phyloP scores from a whole-genome alignment of 2,888 invertebrate genomes.

The Congeria kusceri region DNA sequence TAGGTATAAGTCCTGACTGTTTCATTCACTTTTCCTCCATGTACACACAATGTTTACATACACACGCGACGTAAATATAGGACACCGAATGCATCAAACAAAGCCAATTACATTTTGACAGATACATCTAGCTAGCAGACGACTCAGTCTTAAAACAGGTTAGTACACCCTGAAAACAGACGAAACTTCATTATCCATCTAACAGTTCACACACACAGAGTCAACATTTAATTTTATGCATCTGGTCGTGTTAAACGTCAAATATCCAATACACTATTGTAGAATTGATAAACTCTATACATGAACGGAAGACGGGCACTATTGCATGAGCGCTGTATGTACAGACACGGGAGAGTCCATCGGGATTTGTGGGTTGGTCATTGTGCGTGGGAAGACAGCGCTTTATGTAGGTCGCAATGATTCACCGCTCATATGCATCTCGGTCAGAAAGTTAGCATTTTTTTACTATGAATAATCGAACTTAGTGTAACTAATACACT shows the following conservation, averaged over 20 bases:
- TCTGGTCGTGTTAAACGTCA: not conserved
- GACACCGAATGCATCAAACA: slow-evolving; percentile 50
- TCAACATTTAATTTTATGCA: slow-evolving; percentile 3
- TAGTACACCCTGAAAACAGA: no score
- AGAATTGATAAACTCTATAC: not conserved
- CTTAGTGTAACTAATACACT: no score
- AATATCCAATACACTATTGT: slow-evolving; percentile 9
- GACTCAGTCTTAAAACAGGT: not conserved
- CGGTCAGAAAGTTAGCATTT: no score
- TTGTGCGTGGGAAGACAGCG: not conserved
- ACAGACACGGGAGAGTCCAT: slow-evolving; percentile 10
- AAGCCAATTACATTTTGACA: slow-evolving; percentile 37
- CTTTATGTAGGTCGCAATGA: slow-evolving; percentile 1
- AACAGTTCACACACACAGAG: not conserved
- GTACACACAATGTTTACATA: slow-evolving; percentile 64
- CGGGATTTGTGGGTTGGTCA: not conserved
- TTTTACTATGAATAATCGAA: no score
- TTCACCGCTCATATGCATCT: not conserved
- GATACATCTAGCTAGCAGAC: not conserved
- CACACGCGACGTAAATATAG: slow-evolving; percentile 41
- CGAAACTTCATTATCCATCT: not conserved
- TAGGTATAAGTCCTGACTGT: not conserved
- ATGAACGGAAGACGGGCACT: not conserved
- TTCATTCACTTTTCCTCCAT: slow-evolving; percentile 2
- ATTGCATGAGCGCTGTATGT: slow-evolving; percentile 9